Evolutionary conservation across 2,888 invertebrate species (phyloP), one percentile per base, ranked within the genome.

Genomic region (Pilophorus perplexus): DNA sequence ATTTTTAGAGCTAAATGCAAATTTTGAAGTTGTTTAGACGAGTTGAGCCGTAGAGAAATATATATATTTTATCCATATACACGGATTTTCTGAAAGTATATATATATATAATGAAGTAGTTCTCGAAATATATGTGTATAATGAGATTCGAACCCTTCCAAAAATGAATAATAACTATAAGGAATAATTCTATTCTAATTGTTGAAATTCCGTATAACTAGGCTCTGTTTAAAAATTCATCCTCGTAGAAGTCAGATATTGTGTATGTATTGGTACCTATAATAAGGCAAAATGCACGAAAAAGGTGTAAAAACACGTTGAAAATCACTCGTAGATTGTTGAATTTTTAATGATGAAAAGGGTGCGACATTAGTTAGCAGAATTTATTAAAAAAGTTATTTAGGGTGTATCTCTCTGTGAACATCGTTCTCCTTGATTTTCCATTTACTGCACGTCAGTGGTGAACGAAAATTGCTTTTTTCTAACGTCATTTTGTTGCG

Each of bases 61-160:
- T 3, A 46, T 59, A 59, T 59, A 60, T 60, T 60, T 60, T 60
- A 44, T 25, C 28, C 59, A 10, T 59, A 28, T 5, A 57, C n/a
- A 22, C 42, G 59, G 44, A 60, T 46, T 60, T 52, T 42, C 27
- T 28, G 37, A 55, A 55, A 2, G 12, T 50, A 22, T 55, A 50
- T 33, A 33, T 33, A 33, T 33, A 33, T 33, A 33, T 33, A 33
- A 33, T 33, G 14, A 42, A 42, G 42, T 42, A 42, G 42, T 42
- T 42, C 10, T 6, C 33, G 14, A 42, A 42, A 42, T 42, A 42
- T n/a, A 42, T 42, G 16, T 42, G 16, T 33, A 33, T 33, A 12
- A 33, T 33, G 33, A 33, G n/a, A 33, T 6, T 33, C 33, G 33
- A 33, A 33, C 6, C 12, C 12, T 33, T 33, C 6, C 6, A 6